These are phyloP conservation scores for Lophochroa leadbeateri DNA, from an alignment of 2,113 vertebrate genomes.

Conservation along the genomic window DNA sequence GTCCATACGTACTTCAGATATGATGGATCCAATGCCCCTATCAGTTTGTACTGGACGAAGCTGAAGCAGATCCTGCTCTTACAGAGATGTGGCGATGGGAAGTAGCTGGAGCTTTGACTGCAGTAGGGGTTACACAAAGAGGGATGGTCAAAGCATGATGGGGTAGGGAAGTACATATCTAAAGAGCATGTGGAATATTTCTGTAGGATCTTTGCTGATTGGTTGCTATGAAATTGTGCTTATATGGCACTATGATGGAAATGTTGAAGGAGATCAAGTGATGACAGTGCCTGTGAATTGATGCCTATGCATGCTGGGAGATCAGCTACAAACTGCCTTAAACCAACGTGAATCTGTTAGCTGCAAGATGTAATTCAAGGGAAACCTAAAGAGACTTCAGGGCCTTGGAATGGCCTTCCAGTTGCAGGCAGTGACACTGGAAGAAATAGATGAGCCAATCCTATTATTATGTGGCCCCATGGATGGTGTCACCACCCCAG, in stretches of 20 bases:
- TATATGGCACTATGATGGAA: neutral
- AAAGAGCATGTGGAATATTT: neutral
- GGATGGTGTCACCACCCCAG: neutral
- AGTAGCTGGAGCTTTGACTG: neutral
- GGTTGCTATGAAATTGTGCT: neutral
- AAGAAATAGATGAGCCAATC: neutral
- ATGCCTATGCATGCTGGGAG: neutral
- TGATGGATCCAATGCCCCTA: neutral
- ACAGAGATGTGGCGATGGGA: neutral
- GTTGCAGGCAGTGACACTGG: neutral
- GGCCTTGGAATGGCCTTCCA: neutral
- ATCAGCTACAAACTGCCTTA: neutral
- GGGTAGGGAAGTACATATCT: neutral
- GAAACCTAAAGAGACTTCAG: neutral
- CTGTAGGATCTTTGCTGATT: neutral
- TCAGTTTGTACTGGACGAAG: neutral
- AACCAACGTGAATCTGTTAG: neutral
- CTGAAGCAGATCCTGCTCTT: neutral
- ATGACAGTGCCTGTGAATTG: neutral
- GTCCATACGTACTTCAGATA: neutral
- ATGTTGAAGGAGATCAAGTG: neutral
- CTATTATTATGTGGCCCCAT: neutral
- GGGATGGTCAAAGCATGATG: too few species aligned
- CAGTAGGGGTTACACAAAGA: neutral
- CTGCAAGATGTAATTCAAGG: neutral